These are phyloP conservation scores for Dipodomys stephensi DNA, from an alignment of 2,113 vertebrate species.

Conservation along the genomic window DNA sequence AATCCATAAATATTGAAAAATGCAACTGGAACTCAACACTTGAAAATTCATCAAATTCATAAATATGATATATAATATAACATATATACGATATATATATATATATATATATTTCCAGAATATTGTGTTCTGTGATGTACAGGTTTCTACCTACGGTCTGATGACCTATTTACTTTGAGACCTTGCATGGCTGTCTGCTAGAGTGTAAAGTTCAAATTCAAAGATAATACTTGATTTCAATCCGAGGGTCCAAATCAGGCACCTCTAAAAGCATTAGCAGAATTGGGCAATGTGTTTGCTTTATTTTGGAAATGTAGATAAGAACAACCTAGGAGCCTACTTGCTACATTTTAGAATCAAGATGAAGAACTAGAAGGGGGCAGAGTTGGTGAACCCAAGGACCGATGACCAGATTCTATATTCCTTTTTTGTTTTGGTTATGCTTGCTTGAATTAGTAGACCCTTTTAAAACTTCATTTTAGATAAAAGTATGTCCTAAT, in stretches of 20 bases:
- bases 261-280: background rate
- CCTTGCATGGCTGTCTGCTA: background rate
- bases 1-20: background rate
- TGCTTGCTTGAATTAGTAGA: background rate
- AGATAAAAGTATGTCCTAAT: background rate
- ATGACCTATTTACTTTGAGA: background rate
- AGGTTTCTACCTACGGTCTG: background rate
- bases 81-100: no score
- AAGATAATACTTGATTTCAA: slow-evolving; percentile 13
- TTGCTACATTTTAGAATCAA: slow-evolving; percentile 29
- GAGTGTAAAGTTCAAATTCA: background rate
- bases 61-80: background rate
- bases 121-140: background rate
- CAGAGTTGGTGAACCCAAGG: background rate
- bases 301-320: slow-evolving; percentile 5
- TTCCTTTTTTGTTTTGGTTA: background rate
- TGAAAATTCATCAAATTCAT: slow-evolving; percentile 5
- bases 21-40: background rate
- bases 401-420: background rate
- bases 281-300: background rate
- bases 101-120: background rate
- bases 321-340: slow-evolving; percentile 9
- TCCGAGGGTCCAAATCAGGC: background rate
- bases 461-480: background rate
- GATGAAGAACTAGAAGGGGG: background rate